Base-by-base conservation (phyloP, 2,113 vertebrate species). In the Speoplatyrhinus poulsoni region DNA sequence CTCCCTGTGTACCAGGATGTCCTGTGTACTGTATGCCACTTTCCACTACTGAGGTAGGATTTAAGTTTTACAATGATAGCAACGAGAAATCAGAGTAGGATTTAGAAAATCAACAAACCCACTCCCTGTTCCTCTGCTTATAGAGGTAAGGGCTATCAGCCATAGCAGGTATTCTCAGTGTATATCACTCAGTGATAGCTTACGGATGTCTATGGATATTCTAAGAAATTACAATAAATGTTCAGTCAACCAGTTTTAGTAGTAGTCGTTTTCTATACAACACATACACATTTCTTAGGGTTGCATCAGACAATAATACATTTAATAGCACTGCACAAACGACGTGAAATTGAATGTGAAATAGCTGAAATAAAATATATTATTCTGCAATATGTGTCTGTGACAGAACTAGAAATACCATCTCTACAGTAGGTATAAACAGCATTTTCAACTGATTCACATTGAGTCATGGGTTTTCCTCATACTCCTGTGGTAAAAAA, bases 321-420 rank as follows among this genome's bases (percentile, higher is more conserved):
- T 68, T 67, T 32, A 60, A 49, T 69, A 60, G 46, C 26, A 41
- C 50, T 54, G 69, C 65, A 17, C 36, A 16, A 12, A 52, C 2
- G 55, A 55, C 72, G 74, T 84, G 76, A 84, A 12, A 15, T 11
- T 12, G 33, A 19, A 36, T 56, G 62, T 62, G 36, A 73, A 87
- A 62, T 80, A 80, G 76, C 83, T 87, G 82, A 80, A 60, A 57
- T 1, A 1, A 15, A 62, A 63, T 62, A 63, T 62, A 85, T 80
- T 69, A 77, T 73, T 65, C 69, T 5, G 63, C 0, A 4, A 19
- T 62, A 53, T 67, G 64, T 65, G 69, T 62, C 49, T 67, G 64
- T 65, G 69, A 83, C n/a, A 12, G 72, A 73, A 72, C 41, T 48
- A 41, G 49, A 79, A 62, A 68, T 67, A 72, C 11, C 16, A 12